These are phyloP conservation scores for Homarus gammarus DNA, from an alignment of 2,888 invertebrate genomes.

Conservation along the genomic window DNA sequence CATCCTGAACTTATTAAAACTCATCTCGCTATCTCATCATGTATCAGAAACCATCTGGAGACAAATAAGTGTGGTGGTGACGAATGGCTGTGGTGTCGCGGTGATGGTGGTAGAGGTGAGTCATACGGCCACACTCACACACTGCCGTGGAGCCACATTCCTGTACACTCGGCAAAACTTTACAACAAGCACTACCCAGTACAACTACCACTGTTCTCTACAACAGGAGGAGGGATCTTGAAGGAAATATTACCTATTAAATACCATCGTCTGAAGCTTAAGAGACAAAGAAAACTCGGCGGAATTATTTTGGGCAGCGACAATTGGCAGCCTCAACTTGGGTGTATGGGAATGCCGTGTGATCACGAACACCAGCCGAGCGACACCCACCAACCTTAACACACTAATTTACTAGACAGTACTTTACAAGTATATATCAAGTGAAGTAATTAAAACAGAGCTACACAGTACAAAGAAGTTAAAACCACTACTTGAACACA, in stretches of 20 bases:
- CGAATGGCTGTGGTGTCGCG: slow-evolving; percentile 3
- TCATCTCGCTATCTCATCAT: background rate
- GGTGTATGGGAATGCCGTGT: slow-evolving; percentile 42
- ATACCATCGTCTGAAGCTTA: background rate
- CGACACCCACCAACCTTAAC: background rate
- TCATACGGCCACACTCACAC: slow-evolving; percentile 31
- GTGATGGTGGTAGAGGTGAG: slow-evolving; percentile 11
- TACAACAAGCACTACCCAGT: background rate
- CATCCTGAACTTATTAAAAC: background rate
- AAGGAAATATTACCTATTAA: background rate
- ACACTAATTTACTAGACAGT: too few relatives aligned
- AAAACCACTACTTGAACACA: too few relatives aligned
- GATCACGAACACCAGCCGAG: background rate
- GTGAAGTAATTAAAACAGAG: too few relatives aligned
- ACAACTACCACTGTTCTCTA: background rate
- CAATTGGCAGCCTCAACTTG: background rate
- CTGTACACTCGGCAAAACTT: background rate
- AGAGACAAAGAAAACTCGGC: background rate
- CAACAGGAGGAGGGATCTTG: background rate
- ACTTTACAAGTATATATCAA: too few relatives aligned
- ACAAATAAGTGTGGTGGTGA: background rate
- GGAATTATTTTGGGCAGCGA: background rate
- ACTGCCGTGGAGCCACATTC: background rate
- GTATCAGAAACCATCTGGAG: background rate
- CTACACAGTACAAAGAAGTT: too few relatives aligned